phyloP scores from a whole-genome alignment of 2,797 vertebrate species.

The Hippopotamyrus pictus region DNA sequence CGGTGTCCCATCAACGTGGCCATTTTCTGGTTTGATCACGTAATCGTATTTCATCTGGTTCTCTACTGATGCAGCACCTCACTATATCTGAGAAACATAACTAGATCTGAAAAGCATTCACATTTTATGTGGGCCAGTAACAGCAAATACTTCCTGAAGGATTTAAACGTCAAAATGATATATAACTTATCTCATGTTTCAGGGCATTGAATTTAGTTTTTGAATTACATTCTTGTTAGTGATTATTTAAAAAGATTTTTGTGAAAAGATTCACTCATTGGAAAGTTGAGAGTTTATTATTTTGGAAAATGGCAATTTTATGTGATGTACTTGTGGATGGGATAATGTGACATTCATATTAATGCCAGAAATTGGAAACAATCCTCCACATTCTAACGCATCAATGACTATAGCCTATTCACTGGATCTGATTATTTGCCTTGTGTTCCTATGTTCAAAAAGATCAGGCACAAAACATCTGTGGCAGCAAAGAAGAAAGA shows the following conservation, averaged over 20 bases:
- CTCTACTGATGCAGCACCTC: background rate
- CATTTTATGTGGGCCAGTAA: background rate
- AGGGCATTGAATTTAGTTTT: slow-evolving; percentile 1
- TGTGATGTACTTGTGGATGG: background rate
- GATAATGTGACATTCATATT: background rate
- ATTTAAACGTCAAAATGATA: slow-evolving; percentile 8
- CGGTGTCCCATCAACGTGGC: background rate
- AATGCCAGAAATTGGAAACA: background rate
- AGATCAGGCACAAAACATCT: background rate
- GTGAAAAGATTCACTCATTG: background rate
- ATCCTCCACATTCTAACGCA: background rate
- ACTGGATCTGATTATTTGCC: background rate
- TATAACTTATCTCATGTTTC: background rate
- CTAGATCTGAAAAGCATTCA: background rate
- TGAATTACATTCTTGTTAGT: slow-evolving; percentile 2
- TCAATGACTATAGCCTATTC: background rate
- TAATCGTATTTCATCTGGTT: background rate
- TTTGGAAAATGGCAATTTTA: background rate
- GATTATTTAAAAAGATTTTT: background rate
- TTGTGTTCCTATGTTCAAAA: background rate
- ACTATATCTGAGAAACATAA: background rate
- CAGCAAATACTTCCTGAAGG: background rate
- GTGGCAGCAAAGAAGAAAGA: background rate
- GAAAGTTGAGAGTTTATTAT: background rate
- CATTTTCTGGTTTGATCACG: background rate